These are phyloP conservation scores for Struthio camelus DNA, from an alignment of 2,113 vertebrate genomes.

Conservation along the genomic window DNA sequence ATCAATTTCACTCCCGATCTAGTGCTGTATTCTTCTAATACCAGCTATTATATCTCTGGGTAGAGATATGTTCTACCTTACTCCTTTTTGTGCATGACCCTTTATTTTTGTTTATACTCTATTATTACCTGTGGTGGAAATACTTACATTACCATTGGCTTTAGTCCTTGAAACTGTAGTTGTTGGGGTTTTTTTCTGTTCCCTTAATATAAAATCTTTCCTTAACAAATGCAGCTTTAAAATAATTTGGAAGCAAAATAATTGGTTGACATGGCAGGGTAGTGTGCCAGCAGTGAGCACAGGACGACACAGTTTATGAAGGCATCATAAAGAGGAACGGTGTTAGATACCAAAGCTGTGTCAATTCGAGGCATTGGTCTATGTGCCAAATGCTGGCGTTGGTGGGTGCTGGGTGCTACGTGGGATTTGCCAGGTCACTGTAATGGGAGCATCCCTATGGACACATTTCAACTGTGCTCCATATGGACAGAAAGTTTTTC, in stretches of 20 bases:
- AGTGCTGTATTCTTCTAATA: neutral
- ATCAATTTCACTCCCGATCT: slow-evolving; percentile 40
- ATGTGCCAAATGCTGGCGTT: accelerated
- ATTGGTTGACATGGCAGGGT: neutral
- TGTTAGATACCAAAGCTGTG: neutral
- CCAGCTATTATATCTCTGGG: neutral
- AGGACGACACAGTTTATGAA: neutral
- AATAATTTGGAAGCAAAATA: no score
- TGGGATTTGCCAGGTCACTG: neutral
- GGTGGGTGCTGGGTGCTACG: neutral
- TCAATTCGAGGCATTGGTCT: accelerated
- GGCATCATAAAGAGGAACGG: neutral
- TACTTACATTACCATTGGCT: neutral
- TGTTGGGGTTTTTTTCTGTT: neutral
- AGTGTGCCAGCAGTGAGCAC: neutral
- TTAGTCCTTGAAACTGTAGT: neutral
- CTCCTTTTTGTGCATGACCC: neutral
- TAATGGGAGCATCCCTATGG: neutral
- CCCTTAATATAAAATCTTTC: neutral
- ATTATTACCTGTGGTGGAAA: neutral
- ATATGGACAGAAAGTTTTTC: neutral
- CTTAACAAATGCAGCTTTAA: neutral
- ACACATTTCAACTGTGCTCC: neutral
- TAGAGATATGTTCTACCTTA: neutral
- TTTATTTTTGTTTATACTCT: neutral